A percentile compares a stretch with the other conserved stretches of the same genome.
phyloP scores from a whole-genome alignment of 2,888 invertebrate genomes.

The Pardosa pseudoannulata region DNA sequence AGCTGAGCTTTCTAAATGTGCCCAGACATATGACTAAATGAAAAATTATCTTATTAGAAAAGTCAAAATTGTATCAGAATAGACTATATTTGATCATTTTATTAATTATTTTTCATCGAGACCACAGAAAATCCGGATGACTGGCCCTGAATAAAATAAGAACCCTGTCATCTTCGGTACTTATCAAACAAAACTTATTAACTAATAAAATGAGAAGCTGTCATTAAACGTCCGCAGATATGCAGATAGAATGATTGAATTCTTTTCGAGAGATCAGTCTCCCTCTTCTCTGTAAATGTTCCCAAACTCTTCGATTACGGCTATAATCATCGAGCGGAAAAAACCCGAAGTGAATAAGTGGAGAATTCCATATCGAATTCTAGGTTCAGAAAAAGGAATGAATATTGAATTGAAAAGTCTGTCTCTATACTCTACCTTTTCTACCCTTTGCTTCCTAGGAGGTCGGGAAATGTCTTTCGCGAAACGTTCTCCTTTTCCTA shows the following conservation, averaged over 20 bases:
- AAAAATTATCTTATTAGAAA: too few relatives aligned
- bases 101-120: too few relatives aligned
- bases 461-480: neutral
- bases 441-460: slow-evolving; percentile 45
- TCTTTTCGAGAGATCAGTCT: neutral
- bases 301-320: neutral
- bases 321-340: neutral
- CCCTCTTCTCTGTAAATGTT: neutral
- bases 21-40: too few relatives aligned
- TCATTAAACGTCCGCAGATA: too few relatives aligned
- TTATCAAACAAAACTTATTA: too few relatives aligned
- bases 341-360: neutral
- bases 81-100: too few relatives aligned
- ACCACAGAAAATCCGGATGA: too few relatives aligned
- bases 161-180: too few relatives aligned
- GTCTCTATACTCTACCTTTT: neutral
- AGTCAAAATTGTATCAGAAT: too few relatives aligned
- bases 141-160: too few relatives aligned
- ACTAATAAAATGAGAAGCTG: too few relatives aligned
- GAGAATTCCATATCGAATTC: neutral
- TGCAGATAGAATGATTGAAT: neutral
- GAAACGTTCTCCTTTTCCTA: neutral
- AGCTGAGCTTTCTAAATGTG: too few relatives aligned
- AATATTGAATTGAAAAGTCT: slow-evolving; percentile 35
- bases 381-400: slow-evolving; percentile 24